Evolutionary conservation across 1,140 invertebrate species (phyloP), one percentile per base, ranked within the genome.

Genomic region (Scaptomyza hsui): DNA sequence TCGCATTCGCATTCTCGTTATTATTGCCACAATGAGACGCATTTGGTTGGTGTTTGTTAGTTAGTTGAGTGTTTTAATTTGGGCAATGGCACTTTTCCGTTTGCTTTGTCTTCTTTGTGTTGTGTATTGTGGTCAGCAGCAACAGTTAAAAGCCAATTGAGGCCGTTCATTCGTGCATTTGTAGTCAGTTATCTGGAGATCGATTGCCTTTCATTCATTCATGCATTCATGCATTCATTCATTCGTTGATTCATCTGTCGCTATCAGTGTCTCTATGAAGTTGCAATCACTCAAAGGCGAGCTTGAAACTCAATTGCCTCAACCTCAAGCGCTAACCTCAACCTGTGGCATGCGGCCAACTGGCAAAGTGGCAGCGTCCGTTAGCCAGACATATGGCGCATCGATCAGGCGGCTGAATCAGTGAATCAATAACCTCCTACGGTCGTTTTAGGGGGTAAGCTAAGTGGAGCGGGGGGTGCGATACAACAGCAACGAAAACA

Each of bases 311-410:
- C 41, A 10, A 16, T 9, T 16, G 41, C 2, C n/a, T n/a, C 35
- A 37, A 41, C 9, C 37, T n/a, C 16, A 41, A 51, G 39, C 39
- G 12, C 49, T 29, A 26, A 24, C 9, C 35, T 57, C 68, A 51
- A 71, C 68, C 52, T 71, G 68, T 71, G 68, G 68, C 68, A 71
- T 71, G 67, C 67, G 35, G 21, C 59, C 39, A 24, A 24, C 21
- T 63, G 48, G 59, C 48, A 16, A 18, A 16, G 48, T 44, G 47
- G 59, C 47, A 26, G 12, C 39, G 26, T 44, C 24, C 29, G 19
- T 65, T 55, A 64, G 61, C 15, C 16, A 63, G 67, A 63, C 60
- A 70, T 70, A 69, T 69, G 59, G 59, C 57, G 49, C 59, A 62
- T 69, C 59, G 65, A 69, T 69, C 65, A 69, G 64, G 37, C 47